These are phyloP conservation scores for Hypomecis atomaria DNA, from an alignment of 2,888 invertebrate genomes.

Conservation along the genomic window DNA sequence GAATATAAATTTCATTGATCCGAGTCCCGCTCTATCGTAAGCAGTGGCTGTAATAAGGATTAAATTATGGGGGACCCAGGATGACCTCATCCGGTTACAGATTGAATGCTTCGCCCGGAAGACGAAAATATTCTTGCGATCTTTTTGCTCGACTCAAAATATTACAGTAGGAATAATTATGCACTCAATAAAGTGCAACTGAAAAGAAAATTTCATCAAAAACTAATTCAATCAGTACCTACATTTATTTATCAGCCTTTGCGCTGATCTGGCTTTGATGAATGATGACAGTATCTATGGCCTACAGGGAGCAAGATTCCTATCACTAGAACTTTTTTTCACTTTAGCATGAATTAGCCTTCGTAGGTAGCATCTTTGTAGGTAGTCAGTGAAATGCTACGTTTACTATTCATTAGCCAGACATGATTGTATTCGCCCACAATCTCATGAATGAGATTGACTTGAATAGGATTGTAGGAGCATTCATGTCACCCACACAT, in stretches of 20 bases:
- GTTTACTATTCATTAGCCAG: background rate
- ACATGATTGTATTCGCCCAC: background rate
- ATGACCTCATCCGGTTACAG: slow-evolving; percentile 27
- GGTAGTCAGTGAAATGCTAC: background rate
- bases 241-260: too few species aligned
- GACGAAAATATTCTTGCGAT: too few species aligned
- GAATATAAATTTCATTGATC: slow-evolving; percentile 73
- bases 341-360: too few species aligned
- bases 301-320: too few species aligned
- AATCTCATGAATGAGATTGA: background rate
- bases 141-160: background rate
- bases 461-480: background rate
- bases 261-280: too few species aligned
- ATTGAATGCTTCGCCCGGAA: slow-evolving; percentile 2
- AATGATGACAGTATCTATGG: too few species aligned
- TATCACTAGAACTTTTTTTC: too few species aligned
- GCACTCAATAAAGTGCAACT: too few species aligned
- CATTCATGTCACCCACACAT: background rate
- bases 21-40: slow-evolving; percentile 49
- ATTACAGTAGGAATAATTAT: too few species aligned
- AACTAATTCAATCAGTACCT: too few species aligned
- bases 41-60: slow-evolving; percentile 22
- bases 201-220: too few species aligned
- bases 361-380: too few species aligned
- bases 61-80: slow-evolving; percentile 22